Evolutionary conservation across 2,888 invertebrate genomes (phyloP), one percentile per base, ranked within the genome.

Genomic region (Erpobdella octoculata): DNA sequence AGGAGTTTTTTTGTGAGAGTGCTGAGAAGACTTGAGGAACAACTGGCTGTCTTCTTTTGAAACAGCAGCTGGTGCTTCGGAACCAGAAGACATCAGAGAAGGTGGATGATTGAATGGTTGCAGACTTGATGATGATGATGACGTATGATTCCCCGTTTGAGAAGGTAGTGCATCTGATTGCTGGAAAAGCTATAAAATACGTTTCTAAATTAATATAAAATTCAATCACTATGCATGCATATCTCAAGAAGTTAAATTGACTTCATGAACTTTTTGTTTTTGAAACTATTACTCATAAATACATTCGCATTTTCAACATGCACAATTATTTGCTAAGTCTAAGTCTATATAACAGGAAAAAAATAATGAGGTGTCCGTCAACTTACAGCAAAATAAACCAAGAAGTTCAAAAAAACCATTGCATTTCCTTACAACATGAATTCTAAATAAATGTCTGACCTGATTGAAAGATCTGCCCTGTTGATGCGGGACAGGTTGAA

Each of bases 1-100:
- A 53, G 21, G 21, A 53, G 53, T 4, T 53, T 53, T 53, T 46
- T 46, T 46, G 21, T 53, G 21, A n/a, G n/a, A n/a, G 15, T 53
- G 53, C 53, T 53, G 53, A 53, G 53, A 53, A 53, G 53, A 53
- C 53, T 53, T 53, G 8, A 15, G n/a, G n/a, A n/a, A n/a, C n/a
- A n/a, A n/a, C n/a, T n/a, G 0, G 4, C 18, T 53, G 1, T n/a
- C 9, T 53, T 53, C 53, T 28, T n/a, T n/a, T n/a, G n/a, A n/a
- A n/a, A n/a, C n/a, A n/a, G 6, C 53, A 9, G 21, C 53, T 53
- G 21, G 53, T 25, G 53, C 28, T 21, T 53, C 28, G 21, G 53
- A 53, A 25, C 21, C 8, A n/a, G n/a, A n/a, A n/a, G n/a, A n/a
- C n/a, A n/a, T n/a, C n/a, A n/a, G n/a, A n/a, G n/a, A n/a, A n/a